Evolutionary conservation across 2,888 invertebrate species (phyloP), one percentile per base, ranked within the genome.

Genomic region (Didymodactylos carnosus): DNA sequence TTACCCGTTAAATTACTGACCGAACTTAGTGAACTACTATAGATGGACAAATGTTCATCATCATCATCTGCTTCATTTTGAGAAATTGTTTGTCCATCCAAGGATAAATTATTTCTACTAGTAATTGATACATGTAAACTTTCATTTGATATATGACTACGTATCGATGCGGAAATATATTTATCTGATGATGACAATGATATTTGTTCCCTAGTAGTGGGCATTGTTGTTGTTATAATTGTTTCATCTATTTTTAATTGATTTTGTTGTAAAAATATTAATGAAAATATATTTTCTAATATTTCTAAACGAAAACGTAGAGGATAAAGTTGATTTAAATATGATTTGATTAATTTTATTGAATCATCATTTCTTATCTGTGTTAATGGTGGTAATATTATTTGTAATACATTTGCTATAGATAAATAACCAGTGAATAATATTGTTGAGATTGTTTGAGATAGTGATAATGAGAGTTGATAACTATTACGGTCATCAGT

Each of bases 261-360:
- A 79, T 88, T 87, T 77, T 86, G 86, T 77, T 87, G 86, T 70
- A 89, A 79, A 81, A 89, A 89, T 49, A 90, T 84, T 77, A 90
- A 86, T 0, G 88, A 86, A 81, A 89, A 90, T 77, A 90, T 86
- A 81, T 89, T 88, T 81, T 90, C 89, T 73, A 90, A 85, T 0
- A 89, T 85, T 83, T 89, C 88, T 1, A 86, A 77, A 35, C 82
- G 76, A 71, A 79, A 80, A 13, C 79, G 78, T 72, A 82, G 77
- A 35, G 82, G 81, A 23, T 51, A 62, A 2, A 76, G 40, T 71
- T 49, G 13, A 5, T 7, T 39, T n/a, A 73, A 51, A 27, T 53
- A 29, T 6, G 46, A 35, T 25, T 25, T 16, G 14, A 41, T 25
- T 35, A 16, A 13, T 27, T n/a, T 13, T 25, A 73, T 46, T 23